phyloP scores from a whole-genome alignment of 2,888 invertebrate genomes.

The Cephonodes hylas region DNA sequence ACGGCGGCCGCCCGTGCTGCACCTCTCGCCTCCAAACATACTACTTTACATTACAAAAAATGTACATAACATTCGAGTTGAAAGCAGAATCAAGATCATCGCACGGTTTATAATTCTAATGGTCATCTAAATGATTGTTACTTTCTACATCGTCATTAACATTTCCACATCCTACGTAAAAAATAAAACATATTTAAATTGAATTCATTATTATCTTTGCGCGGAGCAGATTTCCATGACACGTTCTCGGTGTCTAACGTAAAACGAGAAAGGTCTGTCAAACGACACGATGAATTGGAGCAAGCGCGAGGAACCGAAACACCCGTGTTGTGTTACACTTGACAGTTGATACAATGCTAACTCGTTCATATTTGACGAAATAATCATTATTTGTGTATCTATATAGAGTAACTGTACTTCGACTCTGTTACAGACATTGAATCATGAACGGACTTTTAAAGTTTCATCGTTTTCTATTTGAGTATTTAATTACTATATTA shows the following conservation, averaged over 20 bases:
- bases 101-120: slow-evolving; percentile 37
- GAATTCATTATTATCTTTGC: slow-evolving; percentile 22
- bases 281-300: slow-evolving; percentile 74
- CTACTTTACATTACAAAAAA: slow-evolving; percentile 28
- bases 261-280: slow-evolving; percentile 78
- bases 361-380: slow-evolving; percentile 59
- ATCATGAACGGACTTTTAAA: neutral
- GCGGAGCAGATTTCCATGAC: slow-evolving; percentile 29
- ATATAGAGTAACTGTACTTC: slow-evolving; percentile 7
- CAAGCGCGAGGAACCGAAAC: slow-evolving; percentile 73
- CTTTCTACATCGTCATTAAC: slow-evolving; percentile 38
- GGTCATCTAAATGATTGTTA: slow-evolving; percentile 33
- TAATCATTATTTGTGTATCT: slow-evolving; percentile 12
- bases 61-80: slow-evolving; percentile 32
- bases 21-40: slow-evolving; percentile 14
- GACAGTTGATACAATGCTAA: slow-evolving; percentile 70
- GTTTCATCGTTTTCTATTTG: neutral
- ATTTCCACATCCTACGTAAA: slow-evolving; percentile 23
- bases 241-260: slow-evolving; percentile 41
- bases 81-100: slow-evolving; percentile 39
- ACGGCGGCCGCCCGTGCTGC: slow-evolving; percentile 19
- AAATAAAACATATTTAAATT: slow-evolving; percentile 17
- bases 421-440: neutral
- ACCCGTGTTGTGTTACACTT: slow-evolving; percentile 64
- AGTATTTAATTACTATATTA: neutral